phyloP scores from a whole-genome alignment of 1,140 invertebrate species.

The Drosophila guanche region DNA sequence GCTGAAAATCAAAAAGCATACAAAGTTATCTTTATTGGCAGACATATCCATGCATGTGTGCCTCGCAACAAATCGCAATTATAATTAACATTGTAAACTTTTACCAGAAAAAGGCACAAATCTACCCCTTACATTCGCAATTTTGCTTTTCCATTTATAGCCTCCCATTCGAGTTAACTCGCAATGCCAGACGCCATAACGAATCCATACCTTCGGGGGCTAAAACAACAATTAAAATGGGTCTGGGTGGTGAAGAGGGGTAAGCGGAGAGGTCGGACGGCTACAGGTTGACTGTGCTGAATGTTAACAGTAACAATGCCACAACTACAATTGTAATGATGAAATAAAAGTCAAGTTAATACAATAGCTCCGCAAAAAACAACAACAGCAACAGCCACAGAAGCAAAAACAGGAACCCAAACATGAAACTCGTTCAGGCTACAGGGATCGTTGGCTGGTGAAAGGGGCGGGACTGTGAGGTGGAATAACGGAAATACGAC shows the following conservation, averaged over 20 bases:
- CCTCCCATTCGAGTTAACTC: slow-evolving; percentile 21
- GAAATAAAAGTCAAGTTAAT: slow-evolving; percentile 77
- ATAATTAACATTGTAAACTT: slow-evolving; percentile 69
- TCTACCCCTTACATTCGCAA: too few relatives aligned
- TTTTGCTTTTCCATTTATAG: too few relatives aligned
- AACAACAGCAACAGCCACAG: slow-evolving; percentile 35
- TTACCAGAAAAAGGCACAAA: slow-evolving; percentile 11
- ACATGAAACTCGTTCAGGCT: slow-evolving; percentile 53
- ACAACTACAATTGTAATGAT: slow-evolving; percentile 69
- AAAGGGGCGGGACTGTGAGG: slow-evolving; percentile 5
- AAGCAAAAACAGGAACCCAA: slow-evolving; percentile 47
- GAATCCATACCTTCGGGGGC: slow-evolving; percentile 10
- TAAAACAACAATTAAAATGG: slow-evolving; percentile 49
- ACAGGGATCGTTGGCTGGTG: slow-evolving; percentile 1
- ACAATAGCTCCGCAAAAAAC: slow-evolving; percentile 67
- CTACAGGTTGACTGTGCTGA: slow-evolving; percentile 48
- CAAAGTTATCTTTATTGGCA: too few relatives aligned
- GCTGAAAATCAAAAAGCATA: too few relatives aligned
- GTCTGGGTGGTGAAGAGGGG: background rate
- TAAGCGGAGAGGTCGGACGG: background rate
- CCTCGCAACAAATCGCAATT: slow-evolving; percentile 37
- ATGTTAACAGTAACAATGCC: slow-evolving; percentile 74
- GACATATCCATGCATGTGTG: background rate
- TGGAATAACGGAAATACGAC: slow-evolving; percentile 65
- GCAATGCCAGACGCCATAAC: slow-evolving; percentile 13